Conservation (phyloP, 92 coral and sea anemone genomes). For the Zoanthus sociatus region DNA sequence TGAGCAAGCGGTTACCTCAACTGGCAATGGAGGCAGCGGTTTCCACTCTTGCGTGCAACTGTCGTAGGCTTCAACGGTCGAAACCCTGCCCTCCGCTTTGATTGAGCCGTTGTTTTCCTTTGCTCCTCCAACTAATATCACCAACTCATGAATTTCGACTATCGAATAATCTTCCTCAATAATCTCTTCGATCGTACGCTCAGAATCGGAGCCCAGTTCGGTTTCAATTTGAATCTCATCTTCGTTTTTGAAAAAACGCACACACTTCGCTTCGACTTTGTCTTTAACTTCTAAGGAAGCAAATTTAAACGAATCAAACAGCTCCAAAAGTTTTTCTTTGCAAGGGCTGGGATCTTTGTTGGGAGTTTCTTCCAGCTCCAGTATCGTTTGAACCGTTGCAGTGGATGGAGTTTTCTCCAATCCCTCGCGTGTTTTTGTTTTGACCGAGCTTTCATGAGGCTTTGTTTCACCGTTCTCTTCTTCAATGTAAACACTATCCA, state of each 20-base stretch:
- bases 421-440: background rate
- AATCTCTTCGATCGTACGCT: constrained; percentile 36
- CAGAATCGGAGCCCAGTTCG: constrained; percentile 38
- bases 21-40: constrained; percentile 70
- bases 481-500: constrained; percentile 25
- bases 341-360: constrained; percentile 40
- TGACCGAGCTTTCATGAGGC: background rate
- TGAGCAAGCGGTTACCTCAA: constrained; percentile 82
- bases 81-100: constrained; percentile 55
- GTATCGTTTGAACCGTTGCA: constrained; percentile 1
- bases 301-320: constrained; percentile 40
- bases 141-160: constrained; percentile 73
- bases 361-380: constrained; percentile 10
- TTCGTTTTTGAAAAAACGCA: constrained; percentile 50
- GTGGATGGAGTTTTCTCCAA: background rate
- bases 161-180: constrained; percentile 79
- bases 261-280: constrained; percentile 72
- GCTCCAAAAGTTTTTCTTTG: constrained; percentile 43
- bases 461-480: background rate
- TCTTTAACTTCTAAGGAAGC: constrained; percentile 69
- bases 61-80: constrained; percentile 72
- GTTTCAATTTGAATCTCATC: constrained; percentile 41
- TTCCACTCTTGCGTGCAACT: constrained; percentile 64
- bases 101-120: constrained; percentile 54
- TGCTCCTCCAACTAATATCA: constrained; percentile 82